Evolutionary conservation across 2,888 invertebrate species (phyloP).

Genomic region (Octonoba sinensis): DNA sequence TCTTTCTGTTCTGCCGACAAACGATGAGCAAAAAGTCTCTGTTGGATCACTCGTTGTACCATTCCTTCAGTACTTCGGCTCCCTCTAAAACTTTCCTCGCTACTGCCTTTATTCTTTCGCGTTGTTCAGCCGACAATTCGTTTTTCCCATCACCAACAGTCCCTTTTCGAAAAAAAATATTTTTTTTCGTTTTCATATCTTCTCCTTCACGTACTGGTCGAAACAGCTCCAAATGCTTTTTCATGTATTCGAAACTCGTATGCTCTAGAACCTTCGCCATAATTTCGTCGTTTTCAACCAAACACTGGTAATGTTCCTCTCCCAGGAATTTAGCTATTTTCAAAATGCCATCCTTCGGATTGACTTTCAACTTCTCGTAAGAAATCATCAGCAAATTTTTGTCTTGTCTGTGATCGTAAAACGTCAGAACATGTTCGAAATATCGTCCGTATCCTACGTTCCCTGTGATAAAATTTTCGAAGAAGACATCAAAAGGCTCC

Average conservation of each 20-base stretch:
- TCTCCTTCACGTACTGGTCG: background rate
- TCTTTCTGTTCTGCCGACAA: no score
- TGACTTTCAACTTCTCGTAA: slow-evolving; percentile 14
- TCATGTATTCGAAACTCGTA: slow-evolving; percentile 37
- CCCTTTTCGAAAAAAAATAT: slow-evolving; percentile 33
- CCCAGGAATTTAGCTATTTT: slow-evolving; percentile 35
- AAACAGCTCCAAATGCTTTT: background rate
- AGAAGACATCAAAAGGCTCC: slow-evolving; percentile 6
- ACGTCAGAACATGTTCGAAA: slow-evolving; percentile 35
- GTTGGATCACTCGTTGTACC: background rate
- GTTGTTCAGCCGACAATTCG: background rate
- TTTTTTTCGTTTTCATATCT: background rate
- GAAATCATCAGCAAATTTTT: slow-evolving; percentile 31
- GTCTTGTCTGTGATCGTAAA: slow-evolving; percentile 6
- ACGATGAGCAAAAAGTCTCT: no score
- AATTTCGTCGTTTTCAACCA: background rate
- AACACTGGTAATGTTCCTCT: slow-evolving; percentile 6
- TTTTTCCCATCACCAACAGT: slow-evolving; percentile 33
- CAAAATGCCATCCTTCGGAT: slow-evolving; percentile 20
- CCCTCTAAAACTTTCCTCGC: slow-evolving; percentile 13
- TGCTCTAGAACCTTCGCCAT: slow-evolving; percentile 19
- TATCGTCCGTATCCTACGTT: slow-evolving; percentile 31
- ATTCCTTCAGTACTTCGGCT: slow-evolving; percentile 1
- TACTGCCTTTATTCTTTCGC: background rate
- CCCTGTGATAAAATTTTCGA: slow-evolving; percentile 12